phyloP scores from a whole-genome alignment of 2,797 vertebrate genomes.

The Sebastes cheni region DNA sequence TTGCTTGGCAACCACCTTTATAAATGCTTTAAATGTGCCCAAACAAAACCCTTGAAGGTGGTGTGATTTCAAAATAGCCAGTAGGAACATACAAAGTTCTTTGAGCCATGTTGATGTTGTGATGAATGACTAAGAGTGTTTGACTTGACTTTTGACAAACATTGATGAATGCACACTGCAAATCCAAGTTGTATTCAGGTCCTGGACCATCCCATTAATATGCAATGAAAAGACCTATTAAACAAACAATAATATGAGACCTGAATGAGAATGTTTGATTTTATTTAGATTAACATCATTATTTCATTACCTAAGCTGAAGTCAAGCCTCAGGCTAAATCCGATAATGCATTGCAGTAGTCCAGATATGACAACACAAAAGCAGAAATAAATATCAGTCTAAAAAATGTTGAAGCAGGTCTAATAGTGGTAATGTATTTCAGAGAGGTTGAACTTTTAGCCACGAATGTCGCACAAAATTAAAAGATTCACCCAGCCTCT shows the following conservation, averaged over 20 bases:
- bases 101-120: not conserved
- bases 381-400: not conserved
- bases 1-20: conserved; percentile 28
- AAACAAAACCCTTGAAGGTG: conserved; percentile 15
- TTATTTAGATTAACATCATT: not conserved
- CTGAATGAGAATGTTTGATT: not conserved
- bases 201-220: not conserved
- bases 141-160: not conserved
- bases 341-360: not conserved
- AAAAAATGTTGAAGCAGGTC: not conserved
- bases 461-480: not conserved
- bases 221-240: not conserved
- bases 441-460: not conserved
- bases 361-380: not conserved
- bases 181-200: not conserved
- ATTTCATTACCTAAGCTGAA: not conserved
- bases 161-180: not conserved
- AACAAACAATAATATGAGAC: not conserved
- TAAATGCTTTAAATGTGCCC: conserved; percentile 10
- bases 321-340: not conserved
- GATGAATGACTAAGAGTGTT: not conserved
- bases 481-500: not conserved
- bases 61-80: conserved; percentile 3
- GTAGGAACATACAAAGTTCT: not conserved
- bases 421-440: not conserved